These are phyloP conservation scores for Drosophila willistoni DNA, from an alignment of 1,140 invertebrate species.

Conservation along the genomic window DNA sequence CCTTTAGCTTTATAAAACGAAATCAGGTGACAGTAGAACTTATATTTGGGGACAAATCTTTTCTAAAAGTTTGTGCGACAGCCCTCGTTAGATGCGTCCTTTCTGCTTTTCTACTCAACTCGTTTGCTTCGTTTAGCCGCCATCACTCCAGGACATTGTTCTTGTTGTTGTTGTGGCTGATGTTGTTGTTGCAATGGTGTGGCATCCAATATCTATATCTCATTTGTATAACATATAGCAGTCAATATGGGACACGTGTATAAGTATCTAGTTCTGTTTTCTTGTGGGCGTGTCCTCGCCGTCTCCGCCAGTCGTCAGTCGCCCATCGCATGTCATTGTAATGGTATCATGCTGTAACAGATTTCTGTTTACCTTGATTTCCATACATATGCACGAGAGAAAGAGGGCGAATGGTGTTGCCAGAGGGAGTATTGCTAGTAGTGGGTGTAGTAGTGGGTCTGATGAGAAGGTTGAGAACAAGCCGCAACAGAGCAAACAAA, in stretches of 20 bases:
- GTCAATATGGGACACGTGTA: constrained; percentile 75
- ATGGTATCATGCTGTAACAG: constrained; percentile 76
- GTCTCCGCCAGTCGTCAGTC: constrained; percentile 2
- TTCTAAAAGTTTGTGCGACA: not conserved
- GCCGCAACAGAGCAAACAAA: constrained; percentile 63
- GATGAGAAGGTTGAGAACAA: constrained; percentile 14
- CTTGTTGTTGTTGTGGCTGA: constrained; percentile 26
- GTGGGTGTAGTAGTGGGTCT: too few relatives aligned
- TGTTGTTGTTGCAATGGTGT: constrained; percentile 40
- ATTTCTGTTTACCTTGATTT: constrained; percentile 81
- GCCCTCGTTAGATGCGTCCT: not conserved
- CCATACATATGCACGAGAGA: constrained; percentile 52
- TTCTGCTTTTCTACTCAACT: not conserved
- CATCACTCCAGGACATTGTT: constrained; percentile 10
- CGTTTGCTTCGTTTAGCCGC: constrained; percentile 1
- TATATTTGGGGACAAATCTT: not conserved
- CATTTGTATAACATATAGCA: constrained; percentile 79
- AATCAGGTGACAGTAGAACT: too few relatives aligned
- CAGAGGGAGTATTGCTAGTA: too few relatives aligned
- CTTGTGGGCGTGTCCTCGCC: constrained; percentile 1
- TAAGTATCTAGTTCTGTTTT: constrained; percentile 65
- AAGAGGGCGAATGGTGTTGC: not conserved
- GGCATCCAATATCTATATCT: constrained; percentile 67
- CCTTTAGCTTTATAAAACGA: too few relatives aligned
- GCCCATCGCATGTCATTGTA: constrained; percentile 71